Evolutionary conservation across 2,797 vertebrate species (phyloP).

Genomic region (Coregonus sp.): DNA sequence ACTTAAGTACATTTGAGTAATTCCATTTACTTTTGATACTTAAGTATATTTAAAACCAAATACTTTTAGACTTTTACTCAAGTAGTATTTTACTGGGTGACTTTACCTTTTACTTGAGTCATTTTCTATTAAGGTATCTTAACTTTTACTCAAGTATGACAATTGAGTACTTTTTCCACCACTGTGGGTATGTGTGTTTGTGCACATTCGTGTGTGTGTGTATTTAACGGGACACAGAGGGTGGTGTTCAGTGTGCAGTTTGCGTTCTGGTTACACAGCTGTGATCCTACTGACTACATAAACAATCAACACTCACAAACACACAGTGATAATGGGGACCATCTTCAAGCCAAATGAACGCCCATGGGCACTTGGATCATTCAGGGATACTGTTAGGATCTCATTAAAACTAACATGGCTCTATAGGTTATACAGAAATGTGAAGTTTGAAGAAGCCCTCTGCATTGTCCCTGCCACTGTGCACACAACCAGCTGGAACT

Average conservation of each 20-base stretch:
- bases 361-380: neutral
- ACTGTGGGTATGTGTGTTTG: neutral
- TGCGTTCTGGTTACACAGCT: neutral
- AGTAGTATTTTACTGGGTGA: too few relatives aligned
- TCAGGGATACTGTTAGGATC: constrained; percentile 8
- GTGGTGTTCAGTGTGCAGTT: neutral
- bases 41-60: too few relatives aligned
- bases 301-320: neutral
- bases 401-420: constrained; percentile 42
- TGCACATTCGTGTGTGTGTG: neutral
- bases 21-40: too few relatives aligned
- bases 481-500: constrained; percentile 21
- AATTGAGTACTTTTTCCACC: too few relatives aligned
- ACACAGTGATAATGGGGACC: neutral
- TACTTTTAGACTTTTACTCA: too few relatives aligned
- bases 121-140: too few relatives aligned
- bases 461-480: constrained; percentile 26
- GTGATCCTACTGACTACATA: neutral
- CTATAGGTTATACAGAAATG: constrained; percentile 21
- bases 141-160: too few relatives aligned
- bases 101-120: too few relatives aligned
- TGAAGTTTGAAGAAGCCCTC: constrained; percentile 16
- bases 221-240: neutral
- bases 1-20: too few relatives aligned
- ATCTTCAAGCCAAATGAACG: constrained; percentile 7